Percentiles rank a stretch among this genome's conserved stretches.
These are phyloP conservation scores for Entomyzon cyanotis DNA, from an alignment of 2,113 vertebrate genomes.

Conservation along the genomic window DNA sequence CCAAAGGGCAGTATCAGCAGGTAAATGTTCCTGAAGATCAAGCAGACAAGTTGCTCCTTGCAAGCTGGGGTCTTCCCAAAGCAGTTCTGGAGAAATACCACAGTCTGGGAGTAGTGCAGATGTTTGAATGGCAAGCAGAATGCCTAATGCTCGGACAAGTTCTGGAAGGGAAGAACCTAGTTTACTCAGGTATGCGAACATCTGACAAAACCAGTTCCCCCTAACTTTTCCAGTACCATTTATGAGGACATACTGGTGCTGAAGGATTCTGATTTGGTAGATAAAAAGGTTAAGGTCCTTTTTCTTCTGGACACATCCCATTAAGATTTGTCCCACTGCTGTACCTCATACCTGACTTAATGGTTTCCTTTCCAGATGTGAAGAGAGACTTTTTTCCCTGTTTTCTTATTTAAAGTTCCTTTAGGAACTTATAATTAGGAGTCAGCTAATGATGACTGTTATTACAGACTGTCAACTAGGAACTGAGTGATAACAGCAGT, in stretches of 20 bases:
- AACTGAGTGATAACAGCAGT: not conserved
- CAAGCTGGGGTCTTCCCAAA: conserved; percentile 91
- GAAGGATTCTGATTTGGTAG: not conserved
- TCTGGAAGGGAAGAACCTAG: conserved; percentile 89
- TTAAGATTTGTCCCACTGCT: not conserved
- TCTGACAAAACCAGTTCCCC: not conserved
- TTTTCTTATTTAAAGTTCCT: not conserved
- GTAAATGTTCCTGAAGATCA: conserved; percentile 78
- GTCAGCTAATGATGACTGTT: not conserved
- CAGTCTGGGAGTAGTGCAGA: conserved; percentile 84
- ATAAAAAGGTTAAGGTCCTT: not conserved
- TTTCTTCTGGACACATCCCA: not conserved
- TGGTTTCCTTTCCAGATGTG: not conserved
- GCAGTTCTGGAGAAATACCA: conserved; percentile 87
- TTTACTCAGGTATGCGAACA: conserved; percentile 89
- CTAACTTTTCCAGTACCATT: not conserved
- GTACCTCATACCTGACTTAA: not conserved
- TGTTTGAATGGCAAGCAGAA: conserved; percentile 98
- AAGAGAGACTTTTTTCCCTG: not conserved
- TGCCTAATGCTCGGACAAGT: conserved; percentile 89
- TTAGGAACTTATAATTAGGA: not conserved
- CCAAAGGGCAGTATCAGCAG: conserved; percentile 71
- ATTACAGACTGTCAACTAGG: not conserved
- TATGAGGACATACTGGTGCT: not conserved
- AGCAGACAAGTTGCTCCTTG: conserved; percentile 85